These are phyloP conservation scores for Calephelis virginiensis DNA, from an alignment of 1,140 invertebrate genomes.

Conservation along the genomic window DNA sequence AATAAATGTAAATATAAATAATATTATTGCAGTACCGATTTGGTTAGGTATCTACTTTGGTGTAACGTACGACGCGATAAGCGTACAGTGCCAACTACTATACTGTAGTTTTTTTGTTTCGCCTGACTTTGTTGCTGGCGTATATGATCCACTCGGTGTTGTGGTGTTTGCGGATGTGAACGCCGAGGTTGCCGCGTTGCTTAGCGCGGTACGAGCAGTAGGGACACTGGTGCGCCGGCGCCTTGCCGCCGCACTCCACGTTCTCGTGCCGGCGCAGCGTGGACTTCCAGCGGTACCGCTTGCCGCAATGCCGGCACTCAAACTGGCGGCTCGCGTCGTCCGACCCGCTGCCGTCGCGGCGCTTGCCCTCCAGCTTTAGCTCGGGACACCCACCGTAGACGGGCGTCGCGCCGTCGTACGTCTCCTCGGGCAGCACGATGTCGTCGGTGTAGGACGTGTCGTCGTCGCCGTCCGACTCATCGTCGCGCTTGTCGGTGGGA, in stretches of 20 bases:
- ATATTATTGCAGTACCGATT: constrained; percentile 73
- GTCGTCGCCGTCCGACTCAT: constrained; percentile 56
- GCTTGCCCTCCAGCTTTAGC: constrained; percentile 57
- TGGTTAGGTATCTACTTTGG: constrained; percentile 74
- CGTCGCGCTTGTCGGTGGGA: constrained; percentile 29
- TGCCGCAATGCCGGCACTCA: constrained; percentile 88
- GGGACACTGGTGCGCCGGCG: constrained; percentile 89
- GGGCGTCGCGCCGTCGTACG: constrained; percentile 37
- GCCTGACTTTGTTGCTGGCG: constrained; percentile 70
- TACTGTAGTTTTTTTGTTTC: constrained; percentile 65
- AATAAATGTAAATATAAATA: constrained; percentile 68
- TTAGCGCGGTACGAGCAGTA: constrained; percentile 89
- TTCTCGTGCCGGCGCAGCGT: constrained; percentile 89
- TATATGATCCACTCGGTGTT: constrained; percentile 73
- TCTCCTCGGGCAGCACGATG: constrained; percentile 71
- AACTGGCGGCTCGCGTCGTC: constrained; percentile 84
- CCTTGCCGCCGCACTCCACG: constrained; percentile 92
- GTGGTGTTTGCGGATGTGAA: constrained; percentile 90
- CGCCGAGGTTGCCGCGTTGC: constrained; percentile 88
- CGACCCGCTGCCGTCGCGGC: constrained; percentile 41
- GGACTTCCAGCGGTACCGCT: constrained; percentile 89
- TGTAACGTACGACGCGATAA: constrained; percentile 36
- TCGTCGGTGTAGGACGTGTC: constrained; percentile 75
- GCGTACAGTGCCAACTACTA: constrained; percentile 28
- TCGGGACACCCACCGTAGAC: constrained; percentile 66